Evolutionary conservation across 2,797 vertebrate genomes (phyloP).

Genomic region (Chiloscyllium punctatum): DNA sequence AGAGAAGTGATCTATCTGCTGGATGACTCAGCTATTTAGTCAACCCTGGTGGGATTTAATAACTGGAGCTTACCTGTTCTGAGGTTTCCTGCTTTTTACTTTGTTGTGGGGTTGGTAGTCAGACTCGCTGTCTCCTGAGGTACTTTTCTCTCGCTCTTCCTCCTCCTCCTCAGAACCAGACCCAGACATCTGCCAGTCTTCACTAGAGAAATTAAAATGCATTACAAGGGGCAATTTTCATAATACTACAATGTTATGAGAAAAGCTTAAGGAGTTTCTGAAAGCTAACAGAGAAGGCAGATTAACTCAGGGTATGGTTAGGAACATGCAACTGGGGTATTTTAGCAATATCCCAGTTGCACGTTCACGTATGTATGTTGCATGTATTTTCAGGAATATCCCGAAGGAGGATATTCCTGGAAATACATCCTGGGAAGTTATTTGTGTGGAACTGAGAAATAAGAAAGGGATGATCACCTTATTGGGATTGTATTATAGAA

Average conservation of each 20-base stretch:
- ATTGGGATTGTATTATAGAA: no score
- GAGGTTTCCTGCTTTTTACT: conserved; percentile 88
- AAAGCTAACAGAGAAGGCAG: neutral
- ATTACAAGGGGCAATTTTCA: neutral
- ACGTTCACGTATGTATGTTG: no score
- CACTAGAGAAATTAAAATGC: conserved; percentile 49
- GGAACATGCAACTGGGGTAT: no score
- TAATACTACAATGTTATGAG: neutral
- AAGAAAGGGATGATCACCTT: no score
- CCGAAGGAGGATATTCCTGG: no score
- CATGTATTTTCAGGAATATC: no score
- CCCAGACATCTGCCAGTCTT: conserved; percentile 77
- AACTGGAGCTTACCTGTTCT: conserved; percentile 67
- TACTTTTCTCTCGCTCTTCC: conserved; percentile 21
- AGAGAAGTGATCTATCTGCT: neutral
- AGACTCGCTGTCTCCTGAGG: conserved; percentile 72
- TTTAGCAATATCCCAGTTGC: no score
- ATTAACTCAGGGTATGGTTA: no score
- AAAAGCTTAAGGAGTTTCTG: neutral
- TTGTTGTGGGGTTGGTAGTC: conserved; percentile 96
- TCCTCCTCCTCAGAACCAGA: conserved; percentile 48
- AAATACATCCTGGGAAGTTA: no score
- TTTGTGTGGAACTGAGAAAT: no score
- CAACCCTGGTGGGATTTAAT: neutral
- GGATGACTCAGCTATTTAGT: neutral